Percentiles rank a stretch among this genome's conserved stretches.
Conservation (phyloP, 2,888 invertebrate species). For the Acanthacorydalis orientalis region DNA sequence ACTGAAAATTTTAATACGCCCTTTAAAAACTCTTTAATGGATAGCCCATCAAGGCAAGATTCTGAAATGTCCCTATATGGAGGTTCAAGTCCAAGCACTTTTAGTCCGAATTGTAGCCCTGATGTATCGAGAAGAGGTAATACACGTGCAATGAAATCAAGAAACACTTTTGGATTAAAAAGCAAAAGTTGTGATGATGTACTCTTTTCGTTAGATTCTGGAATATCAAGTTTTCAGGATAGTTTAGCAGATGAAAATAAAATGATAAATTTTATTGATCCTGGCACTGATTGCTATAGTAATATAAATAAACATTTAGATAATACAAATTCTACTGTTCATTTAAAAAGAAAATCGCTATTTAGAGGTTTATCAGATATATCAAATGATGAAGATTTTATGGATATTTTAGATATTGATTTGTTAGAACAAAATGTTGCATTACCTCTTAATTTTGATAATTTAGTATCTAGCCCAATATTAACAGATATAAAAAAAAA, state of each 20-base stretch:
- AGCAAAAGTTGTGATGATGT: not conserved
- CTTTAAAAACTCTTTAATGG: slow-evolving; percentile 3
- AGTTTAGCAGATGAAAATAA: slow-evolving; percentile 12
- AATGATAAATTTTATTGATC: slow-evolving; percentile 16
- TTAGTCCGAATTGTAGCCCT: slow-evolving; percentile 14
- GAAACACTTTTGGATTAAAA: not conserved
- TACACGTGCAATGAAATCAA: not conserved
- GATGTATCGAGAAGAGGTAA: not conserved
- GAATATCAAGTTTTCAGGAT: slow-evolving; percentile 27
- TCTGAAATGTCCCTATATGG: slow-evolving; percentile 23
- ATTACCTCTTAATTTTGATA: slow-evolving; percentile 38
- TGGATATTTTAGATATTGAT: slow-evolving; percentile 44
- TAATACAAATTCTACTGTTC: slow-evolving; percentile 13
- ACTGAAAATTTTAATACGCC: not conserved
- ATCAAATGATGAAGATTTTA: slow-evolving; percentile 45
- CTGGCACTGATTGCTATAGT: slow-evolving; percentile 8
- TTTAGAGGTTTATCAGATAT: slow-evolving; percentile 12
- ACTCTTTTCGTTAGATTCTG: slow-evolving; percentile 36
- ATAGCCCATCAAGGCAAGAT: slow-evolving; percentile 18
- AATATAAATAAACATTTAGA: not conserved
- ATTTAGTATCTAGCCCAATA: slow-evolving; percentile 38
- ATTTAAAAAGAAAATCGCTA: slow-evolving; percentile 7
- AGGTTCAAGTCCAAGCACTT: slow-evolving; percentile 3
- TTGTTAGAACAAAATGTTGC: slow-evolving; percentile 28
- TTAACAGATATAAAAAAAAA: slow-evolving; percentile 10